These are phyloP conservation scores for Notarius lentiginosus DNA, from an alignment of 2,113 vertebrate species.

Conservation along the genomic window DNA sequence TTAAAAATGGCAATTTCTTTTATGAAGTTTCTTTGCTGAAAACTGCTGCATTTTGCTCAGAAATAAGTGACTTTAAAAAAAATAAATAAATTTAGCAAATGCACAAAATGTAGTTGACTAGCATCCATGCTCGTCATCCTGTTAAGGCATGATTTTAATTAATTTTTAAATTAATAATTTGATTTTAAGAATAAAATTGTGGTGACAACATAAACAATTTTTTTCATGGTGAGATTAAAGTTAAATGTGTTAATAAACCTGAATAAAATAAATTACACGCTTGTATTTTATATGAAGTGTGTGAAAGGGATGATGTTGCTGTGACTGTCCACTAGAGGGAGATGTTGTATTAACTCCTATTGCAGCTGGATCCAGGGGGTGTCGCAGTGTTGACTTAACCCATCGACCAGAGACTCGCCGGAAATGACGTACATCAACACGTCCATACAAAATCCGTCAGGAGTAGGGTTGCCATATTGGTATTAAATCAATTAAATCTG, in stretches of 20 bases:
- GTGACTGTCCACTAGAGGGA: no score
- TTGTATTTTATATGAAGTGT: no score
- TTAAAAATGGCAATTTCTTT: not conserved
- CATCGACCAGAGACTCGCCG: not conserved
- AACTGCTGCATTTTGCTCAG: not conserved
- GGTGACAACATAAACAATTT: no score
- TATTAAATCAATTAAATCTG: not conserved
- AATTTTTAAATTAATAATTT: not conserved
- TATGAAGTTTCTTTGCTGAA: not conserved
- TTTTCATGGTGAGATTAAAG: no score
- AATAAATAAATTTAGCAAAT: not conserved
- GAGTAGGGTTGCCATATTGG: not conserved
- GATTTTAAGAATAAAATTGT: not conserved
- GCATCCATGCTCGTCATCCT: not conserved
- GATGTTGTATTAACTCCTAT: no score
- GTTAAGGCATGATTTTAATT: not conserved
- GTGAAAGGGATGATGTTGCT: no score
- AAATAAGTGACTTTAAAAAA: not conserved
- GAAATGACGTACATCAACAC: not conserved
- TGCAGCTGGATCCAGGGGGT: no score
- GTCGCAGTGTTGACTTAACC: not conserved
- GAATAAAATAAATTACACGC: no score
- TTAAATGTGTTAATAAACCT: not conserved
- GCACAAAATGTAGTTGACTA: not conserved
- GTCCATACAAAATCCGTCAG: no score